These are phyloP conservation scores for Corythornis leucogaster DNA, from an alignment of 2,797 vertebrate genomes.

Conservation along the genomic window DNA sequence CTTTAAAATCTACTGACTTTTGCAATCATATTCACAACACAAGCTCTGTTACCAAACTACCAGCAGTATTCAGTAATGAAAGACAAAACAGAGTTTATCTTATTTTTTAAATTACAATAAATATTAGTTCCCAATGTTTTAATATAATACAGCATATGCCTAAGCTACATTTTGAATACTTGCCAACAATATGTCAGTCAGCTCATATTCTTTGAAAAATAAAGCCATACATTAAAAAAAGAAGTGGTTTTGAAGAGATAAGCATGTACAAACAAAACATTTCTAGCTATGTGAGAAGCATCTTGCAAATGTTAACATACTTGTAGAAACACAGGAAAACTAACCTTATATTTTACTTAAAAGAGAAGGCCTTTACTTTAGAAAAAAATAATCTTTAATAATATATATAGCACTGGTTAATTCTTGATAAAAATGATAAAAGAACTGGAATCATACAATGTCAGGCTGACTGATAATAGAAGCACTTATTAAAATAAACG, in stretches of 20 bases:
- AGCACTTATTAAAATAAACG: neutral
- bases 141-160: neutral
- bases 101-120: neutral
- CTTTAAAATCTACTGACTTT: neutral
- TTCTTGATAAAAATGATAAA: conserved; percentile 35
- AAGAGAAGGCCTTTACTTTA: neutral
- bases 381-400: neutral
- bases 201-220: neutral
- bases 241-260: neutral
- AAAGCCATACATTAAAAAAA: neutral
- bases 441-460: neutral
- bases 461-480: neutral
- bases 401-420: neutral
- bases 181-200: neutral
- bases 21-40: neutral
- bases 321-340: neutral
- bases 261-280: neutral
- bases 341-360: neutral
- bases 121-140: neutral
- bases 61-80: neutral
- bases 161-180: neutral
- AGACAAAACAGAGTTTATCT: neutral
- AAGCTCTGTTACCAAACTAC: neutral
- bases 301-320: too few relatives aligned
- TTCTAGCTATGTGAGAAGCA: neutral